Evolutionary conservation across 1,140 invertebrate genomes (phyloP).

Genomic region (Bombus waltoni): DNA sequence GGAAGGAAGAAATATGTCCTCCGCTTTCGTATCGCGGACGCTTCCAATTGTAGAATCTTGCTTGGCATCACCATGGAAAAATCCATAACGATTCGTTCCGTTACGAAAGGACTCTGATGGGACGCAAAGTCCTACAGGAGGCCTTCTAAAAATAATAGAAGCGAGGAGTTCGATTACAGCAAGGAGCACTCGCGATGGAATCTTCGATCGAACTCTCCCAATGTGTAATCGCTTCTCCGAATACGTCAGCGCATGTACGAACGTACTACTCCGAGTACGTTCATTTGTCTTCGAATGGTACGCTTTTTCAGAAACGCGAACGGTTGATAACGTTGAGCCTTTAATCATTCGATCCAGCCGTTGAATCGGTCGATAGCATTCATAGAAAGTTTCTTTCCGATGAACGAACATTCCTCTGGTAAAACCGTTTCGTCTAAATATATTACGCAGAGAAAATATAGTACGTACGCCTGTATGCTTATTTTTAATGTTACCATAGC

Average conservation of each 20-base stretch:
- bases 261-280: not conserved
- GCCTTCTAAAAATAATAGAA: constrained; percentile 42
- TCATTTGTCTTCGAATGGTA: not conserved
- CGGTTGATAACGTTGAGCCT: not conserved
- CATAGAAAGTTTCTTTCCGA: too few relatives aligned
- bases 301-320: not conserved
- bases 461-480: too few relatives aligned
- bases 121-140: constrained; percentile 3
- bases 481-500: too few relatives aligned
- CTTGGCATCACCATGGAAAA: not conserved
- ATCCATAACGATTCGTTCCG: not conserved
- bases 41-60: not conserved
- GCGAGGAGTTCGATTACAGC: constrained; percentile 31
- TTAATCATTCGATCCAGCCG: too few relatives aligned
- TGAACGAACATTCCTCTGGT: not conserved
- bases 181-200: constrained; percentile 9
- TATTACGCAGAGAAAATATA: not conserved
- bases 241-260: not conserved
- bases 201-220: constrained; percentile 24
- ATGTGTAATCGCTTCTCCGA: not conserved
- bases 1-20: too few relatives aligned
- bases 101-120: not conserved
- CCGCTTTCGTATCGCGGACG: too few relatives aligned
- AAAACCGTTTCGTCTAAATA: not conserved
- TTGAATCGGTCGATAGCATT: too few relatives aligned